A percentile compares a stretch with the other conserved stretches of the same genome.
These are phyloP conservation scores for Dryobotodes eremita DNA, from an alignment of 2,888 invertebrate genomes.

Conservation along the genomic window DNA sequence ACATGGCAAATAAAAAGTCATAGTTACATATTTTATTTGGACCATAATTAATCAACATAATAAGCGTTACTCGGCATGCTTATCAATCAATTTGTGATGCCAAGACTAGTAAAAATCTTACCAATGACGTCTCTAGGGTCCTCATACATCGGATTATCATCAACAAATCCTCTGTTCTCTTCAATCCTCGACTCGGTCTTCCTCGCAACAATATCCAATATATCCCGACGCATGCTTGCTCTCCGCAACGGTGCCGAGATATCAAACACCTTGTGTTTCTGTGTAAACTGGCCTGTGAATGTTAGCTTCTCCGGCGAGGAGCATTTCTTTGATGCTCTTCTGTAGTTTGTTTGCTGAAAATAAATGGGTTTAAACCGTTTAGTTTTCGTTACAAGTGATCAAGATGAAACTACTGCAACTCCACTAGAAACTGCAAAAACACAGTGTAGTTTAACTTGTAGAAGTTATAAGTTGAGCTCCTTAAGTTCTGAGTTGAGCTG, in stretches of 20 bases:
- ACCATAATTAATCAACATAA: too few species aligned
- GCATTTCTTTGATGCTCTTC: conserved; percentile 71
- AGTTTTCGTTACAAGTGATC: neutral
- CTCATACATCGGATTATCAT: conserved; percentile 84
- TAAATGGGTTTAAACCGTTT: neutral
- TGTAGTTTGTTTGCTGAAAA: conserved; percentile 66
- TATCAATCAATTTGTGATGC: too few species aligned
- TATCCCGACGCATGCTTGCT: conserved; percentile 82
- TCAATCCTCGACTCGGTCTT: conserved; percentile 79
- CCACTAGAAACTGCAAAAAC: neutral
- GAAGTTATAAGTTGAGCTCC: too few species aligned
- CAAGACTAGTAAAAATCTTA: conserved; percentile 42
- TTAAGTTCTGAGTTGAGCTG: too few species aligned
- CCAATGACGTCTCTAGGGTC: conserved; percentile 87
- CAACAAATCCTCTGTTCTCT: conserved; percentile 67
- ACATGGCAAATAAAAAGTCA: too few species aligned
- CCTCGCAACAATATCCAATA: conserved; percentile 80
- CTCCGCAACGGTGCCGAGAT: conserved; percentile 74
- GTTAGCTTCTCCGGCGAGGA: conserved; percentile 75
- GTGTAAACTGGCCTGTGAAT: conserved; percentile 83
- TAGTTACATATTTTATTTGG: too few species aligned
- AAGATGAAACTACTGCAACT: neutral
- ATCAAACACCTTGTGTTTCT: conserved; percentile 74
- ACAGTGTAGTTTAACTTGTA: too few species aligned
- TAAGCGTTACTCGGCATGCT: too few species aligned